phyloP scores from a whole-genome alignment of 2,888 invertebrate genomes.

The Heliconius erato region DNA sequence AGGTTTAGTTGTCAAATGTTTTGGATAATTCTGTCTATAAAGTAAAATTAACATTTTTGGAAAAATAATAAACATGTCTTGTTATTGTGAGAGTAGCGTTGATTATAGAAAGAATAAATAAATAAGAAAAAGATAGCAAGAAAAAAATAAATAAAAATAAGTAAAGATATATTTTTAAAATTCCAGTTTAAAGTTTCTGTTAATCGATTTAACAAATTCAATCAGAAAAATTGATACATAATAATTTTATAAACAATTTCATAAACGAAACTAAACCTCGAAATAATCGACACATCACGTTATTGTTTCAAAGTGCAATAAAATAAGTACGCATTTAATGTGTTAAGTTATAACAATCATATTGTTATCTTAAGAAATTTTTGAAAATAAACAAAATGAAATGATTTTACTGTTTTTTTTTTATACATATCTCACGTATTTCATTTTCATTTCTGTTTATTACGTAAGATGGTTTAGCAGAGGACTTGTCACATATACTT shows the following conservation, averaged over 20 bases:
- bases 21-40: not conserved
- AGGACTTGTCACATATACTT: no score
- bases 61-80: no score
- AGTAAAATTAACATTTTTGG: no score
- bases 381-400: conserved; percentile 42
- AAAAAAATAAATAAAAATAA: no score
- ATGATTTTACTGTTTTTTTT: conserved; percentile 23
- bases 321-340: conserved; percentile 53
- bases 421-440: not conserved
- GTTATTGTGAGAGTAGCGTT: no score
- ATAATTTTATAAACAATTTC: not conserved
- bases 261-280: not conserved
- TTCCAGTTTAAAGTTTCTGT: no score
- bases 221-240: not conserved
- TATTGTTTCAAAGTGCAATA: conserved; percentile 46
- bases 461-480: no score
- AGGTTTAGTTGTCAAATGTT: conserved; percentile 14
- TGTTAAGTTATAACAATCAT: conserved; percentile 46
- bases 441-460: not conserved
- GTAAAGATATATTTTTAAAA: no score
- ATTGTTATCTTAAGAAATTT: conserved; percentile 51
- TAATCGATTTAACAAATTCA: no score
- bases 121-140: no score
- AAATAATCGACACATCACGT: conserved; percentile 36
- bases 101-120: no score